These are phyloP conservation scores for Lepidurus apus DNA, from an alignment of 1,140 invertebrate genomes.

Conservation along the genomic window DNA sequence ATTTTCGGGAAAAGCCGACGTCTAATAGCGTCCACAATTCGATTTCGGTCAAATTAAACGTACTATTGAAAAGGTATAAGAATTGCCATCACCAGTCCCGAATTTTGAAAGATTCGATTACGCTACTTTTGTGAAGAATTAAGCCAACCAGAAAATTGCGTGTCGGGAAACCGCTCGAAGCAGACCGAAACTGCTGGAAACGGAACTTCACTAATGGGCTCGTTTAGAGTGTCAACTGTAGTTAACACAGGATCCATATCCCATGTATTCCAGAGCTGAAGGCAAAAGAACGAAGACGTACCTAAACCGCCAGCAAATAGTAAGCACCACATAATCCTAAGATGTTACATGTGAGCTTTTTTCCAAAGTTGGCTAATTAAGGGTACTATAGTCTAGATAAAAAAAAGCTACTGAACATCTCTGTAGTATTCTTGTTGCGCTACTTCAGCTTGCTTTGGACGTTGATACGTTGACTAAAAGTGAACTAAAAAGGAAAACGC, in stretches of 20 bases:
- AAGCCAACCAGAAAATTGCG: background rate
- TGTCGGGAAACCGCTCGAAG: background rate
- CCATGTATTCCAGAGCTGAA: slow-evolving; percentile 1
- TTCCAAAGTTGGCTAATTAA: too few species aligned
- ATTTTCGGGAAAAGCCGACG: background rate
- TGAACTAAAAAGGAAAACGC: too few species aligned
- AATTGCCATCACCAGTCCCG: background rate
- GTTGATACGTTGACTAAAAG: too few species aligned
- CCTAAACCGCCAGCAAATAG: background rate
- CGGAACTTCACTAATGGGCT: background rate
- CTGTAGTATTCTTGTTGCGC: too few species aligned
- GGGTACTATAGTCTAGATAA: too few species aligned
- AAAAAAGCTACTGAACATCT: too few species aligned
- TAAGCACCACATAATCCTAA: background rate
- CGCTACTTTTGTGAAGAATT: background rate
- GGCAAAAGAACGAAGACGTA: background rate
- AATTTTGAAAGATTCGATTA: background rate
- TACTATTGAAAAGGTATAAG: background rate
- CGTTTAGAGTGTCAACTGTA: background rate
- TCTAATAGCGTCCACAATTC: background rate
- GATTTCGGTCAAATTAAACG: background rate
- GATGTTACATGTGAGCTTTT: background rate
- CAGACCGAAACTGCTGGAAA: background rate
- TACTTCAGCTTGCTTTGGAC: too few species aligned
- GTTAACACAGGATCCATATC: slow-evolving; percentile 1